These are phyloP conservation scores for Apis florea DNA, from an alignment of 1,140 invertebrate genomes.

Conservation along the genomic window DNA sequence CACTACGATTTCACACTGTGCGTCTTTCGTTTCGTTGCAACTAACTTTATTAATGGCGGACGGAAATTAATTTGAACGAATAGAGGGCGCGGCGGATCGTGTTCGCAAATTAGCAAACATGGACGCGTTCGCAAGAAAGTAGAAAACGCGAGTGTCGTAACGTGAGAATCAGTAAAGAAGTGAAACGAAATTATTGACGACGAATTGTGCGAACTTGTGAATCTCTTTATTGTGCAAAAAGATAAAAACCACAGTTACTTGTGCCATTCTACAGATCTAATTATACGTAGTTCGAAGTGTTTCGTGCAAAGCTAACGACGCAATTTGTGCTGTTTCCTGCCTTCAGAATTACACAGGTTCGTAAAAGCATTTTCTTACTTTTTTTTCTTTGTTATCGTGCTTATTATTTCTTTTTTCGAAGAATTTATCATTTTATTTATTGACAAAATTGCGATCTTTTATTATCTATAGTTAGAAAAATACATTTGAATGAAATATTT, in stretches of 20 bases:
- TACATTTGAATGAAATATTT: too few relatives aligned
- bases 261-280: constrained; percentile 66
- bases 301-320: constrained; percentile 53
- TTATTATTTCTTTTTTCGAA: background rate
- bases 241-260: constrained; percentile 45
- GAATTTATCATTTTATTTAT: too few relatives aligned
- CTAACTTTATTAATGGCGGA: constrained; percentile 20
- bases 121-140: background rate
- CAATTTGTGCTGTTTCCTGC: constrained; percentile 22
- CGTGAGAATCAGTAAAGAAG: constrained; percentile 8
- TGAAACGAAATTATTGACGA: constrained; percentile 32
- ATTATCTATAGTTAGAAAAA: too few relatives aligned
- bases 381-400: too few relatives aligned
- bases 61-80: constrained; percentile 29
- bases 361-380: background rate
- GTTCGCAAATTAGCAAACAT: background rate
- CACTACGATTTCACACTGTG: constrained; percentile 14
- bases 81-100: background rate
- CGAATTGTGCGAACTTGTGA: background rate
- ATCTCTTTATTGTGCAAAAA: constrained; percentile 31
- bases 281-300: constrained; percentile 64
- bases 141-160: background rate
- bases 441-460: too few relatives aligned
- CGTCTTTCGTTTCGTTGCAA: background rate
- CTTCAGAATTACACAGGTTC: constrained; percentile 17